Percentiles rank a stretch among this genome's conserved stretches.
Evolutionary conservation across 2,113 vertebrate genomes (phyloP).

Genomic region (Oncorhynchus nerka): DNA sequence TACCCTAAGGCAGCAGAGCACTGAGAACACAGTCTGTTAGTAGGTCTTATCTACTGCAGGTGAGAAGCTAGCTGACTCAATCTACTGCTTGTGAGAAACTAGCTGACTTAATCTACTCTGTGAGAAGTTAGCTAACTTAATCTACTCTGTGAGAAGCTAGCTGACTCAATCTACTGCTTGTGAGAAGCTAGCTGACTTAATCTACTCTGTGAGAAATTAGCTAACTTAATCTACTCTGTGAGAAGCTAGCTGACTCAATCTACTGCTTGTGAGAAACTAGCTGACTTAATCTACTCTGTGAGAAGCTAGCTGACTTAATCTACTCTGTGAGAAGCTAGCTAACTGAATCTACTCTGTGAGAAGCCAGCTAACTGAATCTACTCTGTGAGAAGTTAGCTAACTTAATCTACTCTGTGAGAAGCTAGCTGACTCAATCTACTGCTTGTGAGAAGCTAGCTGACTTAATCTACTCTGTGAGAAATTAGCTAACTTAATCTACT

Average conservation of each 20-base stretch:
- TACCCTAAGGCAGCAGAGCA: too few relatives aligned
- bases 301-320: constrained; percentile 9
- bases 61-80: constrained; percentile 10
- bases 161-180: too few relatives aligned
- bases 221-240: too few relatives aligned
- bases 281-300: constrained; percentile 1
- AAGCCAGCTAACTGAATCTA: too few relatives aligned
- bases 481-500: constrained; percentile 23
- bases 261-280: too few relatives aligned
- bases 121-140: constrained; percentile 1
- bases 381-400: constrained; percentile 1
- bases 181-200: constrained; percentile 3
- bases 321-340: constrained; percentile 58
- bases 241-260: too few relatives aligned
- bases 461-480: too few relatives aligned
- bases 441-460: constrained; percentile 6
- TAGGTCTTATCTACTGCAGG: neutral
- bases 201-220: too few relatives aligned
- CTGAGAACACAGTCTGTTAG: constrained; percentile 48
- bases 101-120: constrained; percentile 23
- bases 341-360: neutral
- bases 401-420: too few relatives aligned
- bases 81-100: too few relatives aligned
- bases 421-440: too few relatives aligned
- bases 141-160: too few relatives aligned